These are phyloP conservation scores for Leucoma salicis DNA, from an alignment of 2,888 invertebrate genomes.

Conservation along the genomic window DNA sequence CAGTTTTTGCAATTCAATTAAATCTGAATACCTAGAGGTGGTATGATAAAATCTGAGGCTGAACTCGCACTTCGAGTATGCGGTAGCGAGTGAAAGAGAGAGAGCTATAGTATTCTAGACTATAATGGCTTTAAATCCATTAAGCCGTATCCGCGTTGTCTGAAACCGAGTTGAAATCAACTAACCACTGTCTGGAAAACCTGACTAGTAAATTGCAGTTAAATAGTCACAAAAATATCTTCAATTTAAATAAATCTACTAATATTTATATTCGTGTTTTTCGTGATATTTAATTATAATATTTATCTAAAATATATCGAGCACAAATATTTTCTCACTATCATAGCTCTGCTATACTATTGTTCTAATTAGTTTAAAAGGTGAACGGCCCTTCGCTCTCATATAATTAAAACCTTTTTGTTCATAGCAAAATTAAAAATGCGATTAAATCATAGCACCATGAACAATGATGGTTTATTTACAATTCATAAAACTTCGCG, in stretches of 20 bases:
- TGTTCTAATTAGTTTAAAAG: slow-evolving; percentile 37
- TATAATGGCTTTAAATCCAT: slow-evolving; percentile 25
- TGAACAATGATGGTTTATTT: slow-evolving; percentile 43
- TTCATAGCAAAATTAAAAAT: slow-evolving; percentile 48
- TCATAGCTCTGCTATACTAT: slow-evolving; percentile 28
- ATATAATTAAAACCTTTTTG: slow-evolving; percentile 41
- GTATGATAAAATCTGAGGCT: slow-evolving; percentile 21
- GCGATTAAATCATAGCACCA: slow-evolving; percentile 46
- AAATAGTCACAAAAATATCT: background rate
- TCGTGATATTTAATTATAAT: too few species aligned
- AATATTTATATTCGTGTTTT: too few species aligned
- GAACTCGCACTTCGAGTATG: slow-evolving; percentile 19
- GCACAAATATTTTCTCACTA: slow-evolving; percentile 25
- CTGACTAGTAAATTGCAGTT: slow-evolving; percentile 8
- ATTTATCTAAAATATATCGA: too few species aligned
- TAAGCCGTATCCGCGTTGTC: slow-evolving; percentile 18
- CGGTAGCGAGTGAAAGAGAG: slow-evolving; percentile 18
- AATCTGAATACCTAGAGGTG: slow-evolving; percentile 12
- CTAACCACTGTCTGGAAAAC: slow-evolving; percentile 11
- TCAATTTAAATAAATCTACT: background rate
- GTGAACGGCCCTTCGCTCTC: slow-evolving; percentile 40
- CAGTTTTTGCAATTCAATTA: slow-evolving; percentile 30
- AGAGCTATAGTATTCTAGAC: slow-evolving; percentile 11
- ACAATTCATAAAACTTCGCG: slow-evolving; percentile 53
- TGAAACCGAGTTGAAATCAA: slow-evolving; percentile 12